Evolutionary conservation across 2,888 invertebrate genomes (phyloP).

Genomic region (Sarcophaga rosellei): DNA sequence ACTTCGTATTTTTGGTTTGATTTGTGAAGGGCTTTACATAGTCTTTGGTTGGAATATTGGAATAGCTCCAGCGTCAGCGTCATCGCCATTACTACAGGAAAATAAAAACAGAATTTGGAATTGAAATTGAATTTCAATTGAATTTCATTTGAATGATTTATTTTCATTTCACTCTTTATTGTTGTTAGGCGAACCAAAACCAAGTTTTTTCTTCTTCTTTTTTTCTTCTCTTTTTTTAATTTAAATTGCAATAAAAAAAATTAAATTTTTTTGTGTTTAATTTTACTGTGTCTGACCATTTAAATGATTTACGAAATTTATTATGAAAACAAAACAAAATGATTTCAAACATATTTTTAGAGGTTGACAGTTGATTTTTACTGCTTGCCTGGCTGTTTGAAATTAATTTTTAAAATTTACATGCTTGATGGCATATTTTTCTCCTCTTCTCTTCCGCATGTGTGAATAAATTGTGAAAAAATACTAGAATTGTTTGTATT

Average conservation of each 20-base stretch:
- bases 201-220: constrained; percentile 22
- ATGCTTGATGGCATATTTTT: no score
- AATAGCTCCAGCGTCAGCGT: constrained; percentile 10
- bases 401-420: no score
- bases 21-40: background rate
- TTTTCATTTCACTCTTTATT: constrained; percentile 36
- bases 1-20: background rate
- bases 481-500: constrained; percentile 4
- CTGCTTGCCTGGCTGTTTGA: background rate
- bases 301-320: constrained; percentile 49
- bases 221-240: constrained; percentile 6
- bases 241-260: constrained; percentile 1
- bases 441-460: background rate
- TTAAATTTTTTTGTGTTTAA: no score
- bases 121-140: constrained; percentile 69
- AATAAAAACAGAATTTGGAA: background rate
- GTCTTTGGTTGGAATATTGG: background rate
- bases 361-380: constrained; percentile 43
- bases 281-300: constrained; percentile 32
- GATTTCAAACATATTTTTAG: constrained; percentile 45
- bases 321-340: constrained; percentile 13
- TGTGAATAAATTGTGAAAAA: constrained; percentile 9
- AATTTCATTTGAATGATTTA: constrained; percentile 69
- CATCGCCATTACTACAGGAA: constrained; percentile 30
- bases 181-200: constrained; percentile 19